Conservation (phyloP, 2,888 invertebrate genomes). For the Tetramorium bicarinatum region DNA sequence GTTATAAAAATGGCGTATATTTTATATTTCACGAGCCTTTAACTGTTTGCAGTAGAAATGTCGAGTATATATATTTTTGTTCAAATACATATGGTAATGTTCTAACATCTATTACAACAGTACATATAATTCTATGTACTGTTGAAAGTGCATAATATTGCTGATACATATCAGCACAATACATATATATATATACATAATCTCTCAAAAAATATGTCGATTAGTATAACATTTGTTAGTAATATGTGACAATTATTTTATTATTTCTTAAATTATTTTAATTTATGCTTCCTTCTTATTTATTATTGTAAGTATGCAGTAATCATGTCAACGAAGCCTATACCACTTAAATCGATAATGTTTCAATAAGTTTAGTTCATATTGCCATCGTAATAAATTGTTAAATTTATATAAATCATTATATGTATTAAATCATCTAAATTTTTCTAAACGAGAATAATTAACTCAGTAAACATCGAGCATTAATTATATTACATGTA, state of each 20-base stretch:
- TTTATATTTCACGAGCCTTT: slow-evolving; percentile 83
- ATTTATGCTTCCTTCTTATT: background rate
- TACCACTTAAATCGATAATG: background rate
- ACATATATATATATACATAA: slow-evolving; percentile 1
- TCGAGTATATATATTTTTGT: slow-evolving; percentile 31
- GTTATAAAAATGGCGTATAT: slow-evolving; percentile 74
- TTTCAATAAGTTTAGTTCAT: slow-evolving; percentile 1
- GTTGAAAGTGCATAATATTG: background rate
- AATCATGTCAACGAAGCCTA: background rate
- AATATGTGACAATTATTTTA: background rate
- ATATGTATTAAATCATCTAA: background rate
- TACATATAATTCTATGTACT: background rate
- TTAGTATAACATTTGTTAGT: slow-evolving; percentile 17
- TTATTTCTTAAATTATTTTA: slow-evolving; percentile 19
- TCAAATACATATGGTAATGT: background rate
- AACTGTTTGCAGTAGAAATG: slow-evolving; percentile 47
- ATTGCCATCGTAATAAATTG: background rate
- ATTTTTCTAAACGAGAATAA: slow-evolving; percentile 2
- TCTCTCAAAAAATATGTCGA: slow-evolving; percentile 6
- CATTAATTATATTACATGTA: too few species aligned
- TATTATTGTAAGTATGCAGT: background rate
- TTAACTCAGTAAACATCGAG: background rate
- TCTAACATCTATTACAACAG: slow-evolving; percentile 11
- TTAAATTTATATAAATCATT: background rate
- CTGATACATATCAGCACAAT: background rate